Conservation (phyloP, 2,888 invertebrate species). For the Cheilosia variabilis region DNA sequence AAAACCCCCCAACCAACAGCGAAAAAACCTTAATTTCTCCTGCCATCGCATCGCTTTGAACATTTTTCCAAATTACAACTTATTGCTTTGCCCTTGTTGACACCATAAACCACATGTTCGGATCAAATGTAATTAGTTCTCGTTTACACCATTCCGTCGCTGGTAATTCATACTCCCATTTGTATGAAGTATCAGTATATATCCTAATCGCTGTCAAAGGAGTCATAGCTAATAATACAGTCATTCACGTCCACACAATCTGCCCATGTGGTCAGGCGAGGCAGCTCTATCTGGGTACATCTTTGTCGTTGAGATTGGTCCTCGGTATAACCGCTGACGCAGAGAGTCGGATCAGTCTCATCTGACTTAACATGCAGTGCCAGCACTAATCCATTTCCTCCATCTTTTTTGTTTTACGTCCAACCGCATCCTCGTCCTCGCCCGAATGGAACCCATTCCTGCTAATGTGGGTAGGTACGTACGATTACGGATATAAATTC, state of each 20-base stretch:
- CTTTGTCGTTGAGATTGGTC: background rate
- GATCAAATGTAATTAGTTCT: background rate
- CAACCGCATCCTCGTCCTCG: conserved; percentile 8
- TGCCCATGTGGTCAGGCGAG: conserved; percentile 1
- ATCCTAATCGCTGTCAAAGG: background rate
- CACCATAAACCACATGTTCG: background rate
- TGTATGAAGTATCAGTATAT: background rate
- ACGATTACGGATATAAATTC: conserved; percentile 13
- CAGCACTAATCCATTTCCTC: background rate
- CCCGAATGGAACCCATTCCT: conserved; percentile 4
- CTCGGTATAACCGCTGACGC: background rate
- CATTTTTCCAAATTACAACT: background rate
- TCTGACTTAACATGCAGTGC: background rate
- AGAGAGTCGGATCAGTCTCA: background rate
- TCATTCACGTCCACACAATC: background rate
- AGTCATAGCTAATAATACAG: background rate
- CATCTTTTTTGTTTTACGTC: background rate
- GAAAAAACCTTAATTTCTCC: background rate
- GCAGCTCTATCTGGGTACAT: background rate
- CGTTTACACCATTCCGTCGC: background rate
- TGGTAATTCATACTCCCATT: background rate
- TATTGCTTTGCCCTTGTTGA: background rate
- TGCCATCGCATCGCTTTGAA: background rate
- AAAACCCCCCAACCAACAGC: background rate
- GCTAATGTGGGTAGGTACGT: background rate